phyloP scores from a whole-genome alignment of 1,140 invertebrate genomes.

The Pissodes strobi region DNA sequence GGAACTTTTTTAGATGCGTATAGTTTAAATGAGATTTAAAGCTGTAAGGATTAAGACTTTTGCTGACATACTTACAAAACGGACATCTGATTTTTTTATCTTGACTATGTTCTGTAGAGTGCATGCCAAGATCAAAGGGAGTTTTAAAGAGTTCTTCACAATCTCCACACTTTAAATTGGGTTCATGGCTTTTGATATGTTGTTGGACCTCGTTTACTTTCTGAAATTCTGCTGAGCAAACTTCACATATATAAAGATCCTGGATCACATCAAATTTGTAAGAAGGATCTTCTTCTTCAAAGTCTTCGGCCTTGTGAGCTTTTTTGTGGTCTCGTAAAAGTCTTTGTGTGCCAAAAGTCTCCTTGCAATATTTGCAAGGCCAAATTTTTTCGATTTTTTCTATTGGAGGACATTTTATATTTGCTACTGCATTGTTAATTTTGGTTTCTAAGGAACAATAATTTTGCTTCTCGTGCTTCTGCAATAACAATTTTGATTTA shows the following conservation, averaged over 20 bases:
- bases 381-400: constrained; percentile 11
- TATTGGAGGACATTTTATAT: no score
- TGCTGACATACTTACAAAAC: constrained; percentile 32
- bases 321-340: constrained; percentile 34
- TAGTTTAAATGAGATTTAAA: constrained; percentile 37
- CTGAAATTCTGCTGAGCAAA: constrained; percentile 33
- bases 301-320: constrained; percentile 1
- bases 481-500: neutral
- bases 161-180: constrained; percentile 40
- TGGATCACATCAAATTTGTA: constrained; percentile 28
- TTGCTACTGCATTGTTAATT: no score
- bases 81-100: constrained; percentile 30
- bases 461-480: neutral
- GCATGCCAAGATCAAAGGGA: constrained; percentile 43
- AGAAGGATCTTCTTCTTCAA: constrained; percentile 15
- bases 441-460: no score
- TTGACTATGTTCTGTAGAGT: constrained; percentile 40
- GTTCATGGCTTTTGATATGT: constrained; percentile 39
- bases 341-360: constrained; percentile 21
- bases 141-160: constrained; percentile 42
- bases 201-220: constrained; percentile 39
- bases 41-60: constrained; percentile 19
- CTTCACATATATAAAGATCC: constrained; percentile 28
- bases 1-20: constrained; percentile 59
- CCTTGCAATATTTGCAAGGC: constrained; percentile 39